Conservation (phyloP, 1,140 invertebrate species). For the Drosophila malerkotliana region DNA sequence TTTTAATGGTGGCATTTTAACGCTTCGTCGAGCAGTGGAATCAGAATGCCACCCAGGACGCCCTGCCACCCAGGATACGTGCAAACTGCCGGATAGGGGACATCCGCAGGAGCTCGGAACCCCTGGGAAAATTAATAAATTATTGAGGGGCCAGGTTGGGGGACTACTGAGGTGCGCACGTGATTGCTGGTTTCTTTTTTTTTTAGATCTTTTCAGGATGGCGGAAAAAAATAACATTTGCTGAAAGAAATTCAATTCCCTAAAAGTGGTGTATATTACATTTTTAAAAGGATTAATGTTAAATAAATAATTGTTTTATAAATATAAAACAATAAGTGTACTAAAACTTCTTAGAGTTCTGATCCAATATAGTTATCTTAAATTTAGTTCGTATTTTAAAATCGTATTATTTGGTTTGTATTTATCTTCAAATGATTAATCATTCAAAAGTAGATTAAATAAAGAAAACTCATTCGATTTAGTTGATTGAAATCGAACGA, state of each 20-base stretch:
- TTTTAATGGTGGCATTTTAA: constrained; percentile 78
- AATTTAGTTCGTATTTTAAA: too few relatives aligned
- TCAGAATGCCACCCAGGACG: constrained; percentile 1
- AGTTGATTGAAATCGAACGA: neutral
- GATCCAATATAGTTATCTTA: too few relatives aligned
- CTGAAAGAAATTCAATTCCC: neutral
- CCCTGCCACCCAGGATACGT: constrained; percentile 39
- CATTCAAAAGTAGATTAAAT: too few relatives aligned
- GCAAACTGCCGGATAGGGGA: constrained; percentile 40
- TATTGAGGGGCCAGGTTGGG: constrained; percentile 15
- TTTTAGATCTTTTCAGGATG: constrained; percentile 1
- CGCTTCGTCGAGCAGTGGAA: constrained; percentile 57
- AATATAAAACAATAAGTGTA: neutral
- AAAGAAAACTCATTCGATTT: neutral
- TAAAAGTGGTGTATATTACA: neutral
- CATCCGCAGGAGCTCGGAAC: constrained; percentile 22
- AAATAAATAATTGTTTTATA: neutral
- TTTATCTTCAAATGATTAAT: too few relatives aligned
- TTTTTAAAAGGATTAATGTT: neutral
- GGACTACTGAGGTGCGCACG: constrained; percentile 5
- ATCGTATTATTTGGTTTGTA: too few relatives aligned
- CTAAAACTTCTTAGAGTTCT: too few relatives aligned
- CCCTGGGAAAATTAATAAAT: constrained; percentile 50
- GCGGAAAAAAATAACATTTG: neutral
- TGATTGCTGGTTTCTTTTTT: constrained; percentile 28